These are phyloP conservation scores for Patella depressa DNA, from an alignment of 2,888 invertebrate genomes.

Conservation along the genomic window DNA sequence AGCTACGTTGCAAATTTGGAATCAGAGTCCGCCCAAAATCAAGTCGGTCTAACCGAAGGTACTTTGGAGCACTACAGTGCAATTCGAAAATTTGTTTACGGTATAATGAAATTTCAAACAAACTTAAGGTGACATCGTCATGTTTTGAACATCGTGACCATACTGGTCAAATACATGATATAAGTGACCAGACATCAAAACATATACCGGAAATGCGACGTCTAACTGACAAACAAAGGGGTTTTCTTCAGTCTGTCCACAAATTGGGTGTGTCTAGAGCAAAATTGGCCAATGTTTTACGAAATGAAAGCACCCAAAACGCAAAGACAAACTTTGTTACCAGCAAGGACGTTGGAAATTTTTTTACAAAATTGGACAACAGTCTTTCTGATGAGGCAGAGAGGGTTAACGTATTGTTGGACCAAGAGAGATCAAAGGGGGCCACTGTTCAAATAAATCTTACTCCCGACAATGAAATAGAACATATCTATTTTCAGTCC, in stretches of 20 bases:
- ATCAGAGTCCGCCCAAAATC: background rate
- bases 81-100: background rate
- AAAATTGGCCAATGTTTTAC: background rate
- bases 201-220: constrained; percentile 4
- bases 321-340: background rate
- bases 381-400: background rate
- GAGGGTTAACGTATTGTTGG: background rate
- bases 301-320: background rate
- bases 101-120: background rate
- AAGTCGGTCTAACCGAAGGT: background rate
- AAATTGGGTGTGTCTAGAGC: background rate
- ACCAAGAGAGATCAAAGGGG: background rate
- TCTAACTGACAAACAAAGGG: background rate
- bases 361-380: too few species aligned
- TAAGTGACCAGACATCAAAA: background rate
- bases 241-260: background rate
- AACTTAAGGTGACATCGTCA: background rate
- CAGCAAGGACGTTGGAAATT: background rate
- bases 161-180: background rate
- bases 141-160: constrained; percentile 3
- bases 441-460: too few species aligned
- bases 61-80: background rate
- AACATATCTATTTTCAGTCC: background rate
- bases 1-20: background rate
- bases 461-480: background rate